Evolutionary conservation across 2,888 invertebrate genomes (phyloP), one percentile per base, ranked within the genome.

Genomic region (Dolomedes plantarius): DNA sequence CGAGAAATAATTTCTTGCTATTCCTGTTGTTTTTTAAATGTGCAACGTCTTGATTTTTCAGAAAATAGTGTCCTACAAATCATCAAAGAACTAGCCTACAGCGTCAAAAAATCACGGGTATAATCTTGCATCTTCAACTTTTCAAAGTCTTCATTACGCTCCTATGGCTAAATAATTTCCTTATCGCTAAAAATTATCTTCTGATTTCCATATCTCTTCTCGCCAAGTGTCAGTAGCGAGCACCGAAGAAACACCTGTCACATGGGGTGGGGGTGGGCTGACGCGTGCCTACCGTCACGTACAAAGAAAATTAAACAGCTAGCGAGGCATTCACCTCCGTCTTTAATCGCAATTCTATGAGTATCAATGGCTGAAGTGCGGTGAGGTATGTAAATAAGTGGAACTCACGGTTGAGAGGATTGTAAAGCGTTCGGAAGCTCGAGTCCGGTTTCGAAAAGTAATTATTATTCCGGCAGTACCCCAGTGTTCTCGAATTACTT

Each of bases 211-310:
- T 9, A 11, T 28, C 41, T 41, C 9, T 32, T 31, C 80, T 65
- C 73, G 65, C 19, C 29, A 23, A 64, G 75, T 46, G 69, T 41
- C 39, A 41, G 31, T 56, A 64, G 39, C 50, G 27, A 79, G 64
- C 36, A 39, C 16, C 31, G 23, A 80, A 80, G 80, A 73, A 64
- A 39, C 73, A 67, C 36, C 67, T 65, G 80, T 56, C 80, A 72
- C 46, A 65, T 36, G 36, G 16, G 41, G 41, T n/a, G 41, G 41
- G 23, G 56, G 56, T 3, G 19, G 2, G 56, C 5, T 3, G 5
- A 56, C 19, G 56, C 56, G 56, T 56, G 56, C n/a, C 56, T 56
- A 5, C 23, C 3, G 23, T 19, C 56, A 56, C 56, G 56, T 56
- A 56, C 23, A 23, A 56, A 56, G 56, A 56, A 56, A 56, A 56